These are phyloP conservation scores for Diaphora mendica DNA, from an alignment of 2,888 invertebrate genomes.

Conservation along the genomic window DNA sequence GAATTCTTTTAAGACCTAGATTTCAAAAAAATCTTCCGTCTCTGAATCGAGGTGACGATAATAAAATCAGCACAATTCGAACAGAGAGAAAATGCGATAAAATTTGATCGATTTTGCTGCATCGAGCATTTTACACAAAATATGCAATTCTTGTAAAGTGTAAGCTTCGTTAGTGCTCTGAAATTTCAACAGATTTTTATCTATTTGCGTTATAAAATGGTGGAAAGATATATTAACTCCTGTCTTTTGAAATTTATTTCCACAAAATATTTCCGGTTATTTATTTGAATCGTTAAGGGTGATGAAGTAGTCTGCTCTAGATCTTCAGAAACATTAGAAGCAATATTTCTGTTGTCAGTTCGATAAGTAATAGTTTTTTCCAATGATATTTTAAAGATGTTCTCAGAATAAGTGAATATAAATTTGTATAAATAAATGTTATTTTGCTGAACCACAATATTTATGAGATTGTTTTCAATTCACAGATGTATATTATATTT, in stretches of 20 bases:
- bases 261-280: not conserved
- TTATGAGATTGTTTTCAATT: not conserved
- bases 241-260: not conserved
- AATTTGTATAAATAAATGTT: not conserved
- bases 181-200: constrained; percentile 34
- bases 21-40: not conserved
- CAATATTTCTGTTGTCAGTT: not conserved
- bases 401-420: not conserved
- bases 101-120: constrained; percentile 16
- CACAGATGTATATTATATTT: no score
- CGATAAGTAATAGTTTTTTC: not conserved
- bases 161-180: constrained; percentile 26
- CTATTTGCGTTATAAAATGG: constrained; percentile 12
- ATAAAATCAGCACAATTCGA: constrained; percentile 15
- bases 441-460: not conserved
- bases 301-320: not conserved
- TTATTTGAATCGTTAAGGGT: not conserved
- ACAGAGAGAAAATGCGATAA: constrained; percentile 21
- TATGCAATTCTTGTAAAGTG: constrained; percentile 39
- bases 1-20: not conserved
- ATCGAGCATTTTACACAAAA: constrained; percentile 28
- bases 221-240: constrained; percentile 1
- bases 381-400: not conserved
- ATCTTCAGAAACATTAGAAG: not conserved
- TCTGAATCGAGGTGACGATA: not conserved